A percentile compares a stretch with the other conserved stretches of the same genome.
Evolutionary conservation across 92 coral and sea anemone genomes (phyloP).

Genomic region (Ricordea florida): DNA sequence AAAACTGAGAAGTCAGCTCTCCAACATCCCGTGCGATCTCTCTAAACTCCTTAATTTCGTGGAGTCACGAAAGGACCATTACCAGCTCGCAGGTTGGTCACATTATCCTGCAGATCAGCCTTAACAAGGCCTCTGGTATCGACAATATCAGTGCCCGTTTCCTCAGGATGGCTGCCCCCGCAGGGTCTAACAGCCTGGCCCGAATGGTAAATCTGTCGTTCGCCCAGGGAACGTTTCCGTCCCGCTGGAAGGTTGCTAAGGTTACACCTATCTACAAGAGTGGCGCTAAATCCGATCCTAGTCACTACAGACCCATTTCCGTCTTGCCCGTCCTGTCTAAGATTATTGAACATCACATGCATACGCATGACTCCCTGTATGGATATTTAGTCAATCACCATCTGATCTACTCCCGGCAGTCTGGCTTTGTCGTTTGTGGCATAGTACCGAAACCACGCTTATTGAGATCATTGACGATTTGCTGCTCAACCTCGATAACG

Average conservation of each 20-base stretch:
- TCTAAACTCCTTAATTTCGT: conserved; percentile 19
- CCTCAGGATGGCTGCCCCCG: conserved; percentile 23
- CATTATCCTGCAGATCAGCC: conserved; percentile 26
- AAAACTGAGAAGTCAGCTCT: conserved; percentile 8
- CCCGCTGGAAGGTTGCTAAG: conserved; percentile 41
- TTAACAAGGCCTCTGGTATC: conserved; percentile 15
- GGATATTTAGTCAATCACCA: conserved; percentile 14
- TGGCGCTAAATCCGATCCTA: conserved; percentile 11
- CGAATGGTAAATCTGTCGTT: conserved; percentile 22
- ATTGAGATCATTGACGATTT: conserved; percentile 29
- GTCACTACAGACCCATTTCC: conserved; percentile 34
- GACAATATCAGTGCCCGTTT: conserved; percentile 40
- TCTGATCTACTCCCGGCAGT: conserved; percentile 5
- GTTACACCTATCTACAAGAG: conserved; percentile 39
- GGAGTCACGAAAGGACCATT: conserved; percentile 24
- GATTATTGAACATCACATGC: conserved; percentile 34
- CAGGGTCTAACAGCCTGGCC: conserved; percentile 27
- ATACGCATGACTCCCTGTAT: conserved; percentile 30
- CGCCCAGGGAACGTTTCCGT: conserved; percentile 31
- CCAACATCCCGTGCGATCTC: conserved; percentile 20
- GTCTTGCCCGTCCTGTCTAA: conserved; percentile 34
- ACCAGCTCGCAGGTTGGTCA: conserved; percentile 13
- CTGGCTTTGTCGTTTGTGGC: conserved; percentile 39
- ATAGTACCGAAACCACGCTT: conserved; percentile 42
- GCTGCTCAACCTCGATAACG: conserved; percentile 17